phyloP scores from a whole-genome alignment of 2,888 invertebrate species.

The Volucella zonaria region DNA sequence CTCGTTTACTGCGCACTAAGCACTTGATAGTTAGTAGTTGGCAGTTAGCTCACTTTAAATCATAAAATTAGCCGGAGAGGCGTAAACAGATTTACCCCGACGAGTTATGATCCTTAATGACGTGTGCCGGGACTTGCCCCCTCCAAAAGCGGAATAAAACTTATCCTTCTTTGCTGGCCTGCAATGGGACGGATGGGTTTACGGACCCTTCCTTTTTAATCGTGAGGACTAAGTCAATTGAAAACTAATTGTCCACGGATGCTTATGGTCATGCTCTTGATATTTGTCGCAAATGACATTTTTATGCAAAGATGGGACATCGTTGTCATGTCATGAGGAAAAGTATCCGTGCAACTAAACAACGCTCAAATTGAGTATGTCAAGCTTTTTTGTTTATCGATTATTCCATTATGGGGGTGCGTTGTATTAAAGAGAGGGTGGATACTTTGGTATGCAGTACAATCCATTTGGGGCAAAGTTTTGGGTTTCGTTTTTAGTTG shows the following conservation, averaged over 20 bases:
- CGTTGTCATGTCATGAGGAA: neutral
- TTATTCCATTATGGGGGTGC: constrained; percentile 11
- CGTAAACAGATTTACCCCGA: constrained; percentile 9
- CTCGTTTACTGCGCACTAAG: neutral
- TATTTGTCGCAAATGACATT: neutral
- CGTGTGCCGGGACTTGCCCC: neutral
- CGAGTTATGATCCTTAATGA: neutral
- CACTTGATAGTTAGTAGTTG: too few relatives aligned
- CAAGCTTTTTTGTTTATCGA: constrained; percentile 20
- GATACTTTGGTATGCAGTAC: neutral
- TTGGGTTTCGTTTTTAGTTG: neutral
- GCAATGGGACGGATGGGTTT: too few relatives aligned
- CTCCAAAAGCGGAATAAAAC: neutral
- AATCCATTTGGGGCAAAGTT: constrained; percentile 24
- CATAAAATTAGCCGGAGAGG: constrained; percentile 10
- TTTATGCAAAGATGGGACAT: neutral
- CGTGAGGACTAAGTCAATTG: neutral
- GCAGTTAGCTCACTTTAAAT: neutral
- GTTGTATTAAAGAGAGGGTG: neutral
- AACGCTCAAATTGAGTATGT: neutral
- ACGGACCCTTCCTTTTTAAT: too few relatives aligned
- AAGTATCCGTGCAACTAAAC: neutral
- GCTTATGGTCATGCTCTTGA: neutral
- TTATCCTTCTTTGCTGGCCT: neutral
- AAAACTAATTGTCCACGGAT: constrained; percentile 36